Base-by-base conservation (phyloP, 2,888 invertebrate genomes). In the Phaonia tiefii region DNA sequence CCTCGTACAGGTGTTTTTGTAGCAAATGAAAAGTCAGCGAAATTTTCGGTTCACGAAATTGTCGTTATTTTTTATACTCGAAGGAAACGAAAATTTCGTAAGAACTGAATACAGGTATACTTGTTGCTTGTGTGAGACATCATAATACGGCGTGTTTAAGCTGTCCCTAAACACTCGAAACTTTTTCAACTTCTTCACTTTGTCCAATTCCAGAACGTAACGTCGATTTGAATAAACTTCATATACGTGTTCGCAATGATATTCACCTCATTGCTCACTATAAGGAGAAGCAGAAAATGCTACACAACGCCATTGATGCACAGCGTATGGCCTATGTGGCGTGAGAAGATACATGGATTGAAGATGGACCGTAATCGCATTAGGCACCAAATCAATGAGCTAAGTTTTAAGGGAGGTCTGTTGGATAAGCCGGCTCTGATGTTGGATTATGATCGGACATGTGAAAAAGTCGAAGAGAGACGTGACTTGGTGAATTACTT, bases 351-450 rank as follows among this genome's bases (percentile, higher is more conserved):
- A 0, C 85, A 84, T 46, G 10, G 79, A 0, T 73, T 84, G 10
- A 89, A 89, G 75, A 15, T 87, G 13, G 71, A 86, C 13, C 86
- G 86, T 0, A 85, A 71, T 11, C 15, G 17, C 0, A 74, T 88
- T 3, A 84, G 87, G 0, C 84, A 84, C 1, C 77, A 83, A 51
- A 84, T 86, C 0, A 75, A 67, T 5, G 87, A 86, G 1, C 72
- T 88, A 0, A 86, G 85, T 65, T 85, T 80, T 15, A 84, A 88
- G 46, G 86, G 88, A 25, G 90, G 89, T 0, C 82, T 90, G 0
- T 77, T 90, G 2, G 84, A 87, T 44, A 89, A 89, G 78, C 89
- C 88, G 0, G 80, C 84, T 0, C 81, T 90, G 2, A 83, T 90
- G 84, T 44, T 84, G 7, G 90, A 90, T 63, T 90, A 84, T 65